Evolutionary conservation across 2,888 invertebrate species (phyloP), one percentile per base, ranked within the genome.

Genomic region (Ernsta delagoae): DNA sequence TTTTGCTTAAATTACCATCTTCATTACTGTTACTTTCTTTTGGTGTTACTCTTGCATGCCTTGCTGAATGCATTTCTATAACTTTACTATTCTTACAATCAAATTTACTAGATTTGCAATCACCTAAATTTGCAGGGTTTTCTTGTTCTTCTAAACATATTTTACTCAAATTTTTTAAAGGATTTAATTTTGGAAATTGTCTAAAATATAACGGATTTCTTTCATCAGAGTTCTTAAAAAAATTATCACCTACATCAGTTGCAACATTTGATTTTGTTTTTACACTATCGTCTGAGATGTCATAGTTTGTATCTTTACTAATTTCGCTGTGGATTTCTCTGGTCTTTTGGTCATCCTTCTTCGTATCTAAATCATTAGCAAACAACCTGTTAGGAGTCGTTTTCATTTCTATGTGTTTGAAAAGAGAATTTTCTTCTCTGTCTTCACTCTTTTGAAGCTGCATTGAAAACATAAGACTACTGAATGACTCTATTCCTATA

Each of bases 401-500:
- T 66, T 43, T 59, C 48, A 48, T 65, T 65, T 65, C 65, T 36
- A 16, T 43, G 34, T 43, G 57, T 41, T 56, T 67, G n/a, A 53
- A 59, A 45, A 8, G 24, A 6, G 16, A 36, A 11, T 36, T 12
- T 43, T 43, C 43, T 41, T 61, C 57, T n/a, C 12, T 39, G 8
- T 4, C n/a, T 50, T 60, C 60, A 24, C 39, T n/a, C 36, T 34
- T 16, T 60, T 16, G 24, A 41, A 56, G 6, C 53, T 64, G 43
- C 11, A 61, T 36, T 16, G 70, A 54, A 45, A 31, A 48, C 36
- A 60, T 54, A 56, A 61, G 79, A 70, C 87, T 83, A 72, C 77
- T 72, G 73, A 89, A 89, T 24, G 83, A 74, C 70, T 85, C 80
- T 60, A 86, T 75, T 34, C 56, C 60, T 5, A 43, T 1, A 39